Percentiles rank a stretch among this genome's conserved stretches.
Conservation (phyloP, 2,113 vertebrate species). For the Tragelaphus scriptus region DNA sequence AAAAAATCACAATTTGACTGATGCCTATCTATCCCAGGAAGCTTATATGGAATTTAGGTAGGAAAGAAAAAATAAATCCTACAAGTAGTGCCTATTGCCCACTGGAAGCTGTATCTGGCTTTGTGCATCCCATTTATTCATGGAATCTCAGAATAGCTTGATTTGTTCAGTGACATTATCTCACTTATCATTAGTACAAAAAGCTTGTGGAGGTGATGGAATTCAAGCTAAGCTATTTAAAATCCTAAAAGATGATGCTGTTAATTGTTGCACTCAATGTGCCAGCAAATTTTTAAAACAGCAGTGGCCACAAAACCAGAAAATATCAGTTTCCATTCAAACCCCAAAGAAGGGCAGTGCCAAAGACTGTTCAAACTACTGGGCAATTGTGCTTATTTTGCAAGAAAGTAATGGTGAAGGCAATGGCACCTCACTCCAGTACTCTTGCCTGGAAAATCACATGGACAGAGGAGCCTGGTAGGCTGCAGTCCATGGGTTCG, state of each 20-base stretch:
- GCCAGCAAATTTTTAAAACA: not conserved
- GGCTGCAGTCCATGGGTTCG: no score
- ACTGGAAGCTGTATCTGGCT: not conserved
- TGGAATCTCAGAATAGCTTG: not conserved
- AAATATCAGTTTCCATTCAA: not conserved
- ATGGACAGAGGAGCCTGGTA: no score
- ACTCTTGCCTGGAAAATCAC: no score
- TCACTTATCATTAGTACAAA: not conserved
- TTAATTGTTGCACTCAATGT: not conserved
- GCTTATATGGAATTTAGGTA: not conserved
- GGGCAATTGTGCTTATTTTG: not conserved
- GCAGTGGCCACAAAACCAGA: not conserved
- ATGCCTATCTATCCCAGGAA: not conserved
- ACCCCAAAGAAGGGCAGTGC: not conserved
- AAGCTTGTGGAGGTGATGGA: not conserved
- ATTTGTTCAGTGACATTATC: not conserved
- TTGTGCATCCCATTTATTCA: not conserved
- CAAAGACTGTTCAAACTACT: not conserved
- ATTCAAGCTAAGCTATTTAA: not conserved
- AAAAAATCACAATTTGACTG: not conserved
- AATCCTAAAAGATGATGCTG: not conserved
- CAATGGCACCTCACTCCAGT: no score
- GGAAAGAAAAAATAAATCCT: not conserved
- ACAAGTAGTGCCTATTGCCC: not conserved
- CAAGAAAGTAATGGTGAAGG: not conserved